These are phyloP conservation scores for Nemurella pictetii DNA, from an alignment of 2,888 invertebrate genomes.

Conservation along the genomic window DNA sequence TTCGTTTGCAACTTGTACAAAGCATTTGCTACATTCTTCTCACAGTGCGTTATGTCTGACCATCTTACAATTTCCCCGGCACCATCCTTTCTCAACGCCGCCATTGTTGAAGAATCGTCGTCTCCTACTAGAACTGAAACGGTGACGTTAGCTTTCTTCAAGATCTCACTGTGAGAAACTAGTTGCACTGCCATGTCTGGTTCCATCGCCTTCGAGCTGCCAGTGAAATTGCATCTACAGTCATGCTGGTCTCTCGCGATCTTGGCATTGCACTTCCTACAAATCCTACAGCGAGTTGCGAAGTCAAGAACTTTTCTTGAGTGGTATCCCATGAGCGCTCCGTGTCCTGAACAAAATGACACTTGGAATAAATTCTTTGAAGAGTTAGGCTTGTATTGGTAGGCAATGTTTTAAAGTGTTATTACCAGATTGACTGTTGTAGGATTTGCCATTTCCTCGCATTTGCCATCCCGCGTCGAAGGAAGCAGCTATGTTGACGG, in stretches of 20 bases:
- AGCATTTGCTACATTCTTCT: neutral
- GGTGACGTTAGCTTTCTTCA: constrained; percentile 42
- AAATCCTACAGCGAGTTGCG: constrained; percentile 43
- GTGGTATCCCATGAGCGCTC: constrained; percentile 44
- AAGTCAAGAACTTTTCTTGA: constrained; percentile 44
- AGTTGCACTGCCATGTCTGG: constrained; percentile 43
- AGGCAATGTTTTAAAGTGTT: no score
- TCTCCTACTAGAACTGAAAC: constrained; percentile 44
- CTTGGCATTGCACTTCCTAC: constrained; percentile 42
- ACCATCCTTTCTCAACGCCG: constrained; percentile 29
- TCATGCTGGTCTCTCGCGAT: constrained; percentile 44
- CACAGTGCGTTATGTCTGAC: constrained; percentile 10
- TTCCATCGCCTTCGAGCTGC: constrained; percentile 47
- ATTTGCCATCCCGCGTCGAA: constrained; percentile 14
- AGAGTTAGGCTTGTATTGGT: neutral
- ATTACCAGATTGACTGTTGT: constrained; percentile 11
- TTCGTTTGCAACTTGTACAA: neutral
- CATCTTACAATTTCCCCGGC: constrained; percentile 12
- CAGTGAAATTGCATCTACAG: constrained; percentile 45
- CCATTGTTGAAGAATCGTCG: constrained; percentile 45
- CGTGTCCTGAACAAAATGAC: constrained; percentile 40
- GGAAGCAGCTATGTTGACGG: neutral
- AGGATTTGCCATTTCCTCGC: constrained; percentile 8
- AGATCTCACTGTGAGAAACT: constrained; percentile 41
- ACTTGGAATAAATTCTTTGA: neutral